Evolutionary conservation across 2,113 vertebrate species (phyloP).

Genomic region (Xenopus laevis): DNA sequence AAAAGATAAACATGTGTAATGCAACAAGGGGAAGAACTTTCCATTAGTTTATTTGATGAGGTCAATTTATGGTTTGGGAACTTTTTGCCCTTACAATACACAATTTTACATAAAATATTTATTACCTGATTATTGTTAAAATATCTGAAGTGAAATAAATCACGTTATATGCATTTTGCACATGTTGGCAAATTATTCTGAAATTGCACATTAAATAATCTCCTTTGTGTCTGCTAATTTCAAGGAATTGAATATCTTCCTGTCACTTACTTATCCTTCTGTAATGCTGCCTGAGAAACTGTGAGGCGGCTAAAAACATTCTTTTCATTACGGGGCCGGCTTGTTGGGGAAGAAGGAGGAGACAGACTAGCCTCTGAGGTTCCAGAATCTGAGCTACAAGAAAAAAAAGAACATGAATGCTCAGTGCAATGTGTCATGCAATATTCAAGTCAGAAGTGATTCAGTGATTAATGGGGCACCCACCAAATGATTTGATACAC

Average conservation of each 20-base stretch:
- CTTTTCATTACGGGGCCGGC: slow-evolving; percentile 74
- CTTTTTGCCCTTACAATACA: too few relatives aligned
- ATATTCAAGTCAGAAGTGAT: slow-evolving; percentile 55
- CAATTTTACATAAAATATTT: too few relatives aligned
- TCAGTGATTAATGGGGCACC: not conserved
- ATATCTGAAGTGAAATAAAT: too few relatives aligned
- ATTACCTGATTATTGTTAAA: too few relatives aligned
- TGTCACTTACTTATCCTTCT: slow-evolving; percentile 76
- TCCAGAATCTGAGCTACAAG: slow-evolving; percentile 83
- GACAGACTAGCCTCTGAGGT: slow-evolving; percentile 78
- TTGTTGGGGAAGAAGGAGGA: slow-evolving; percentile 82
- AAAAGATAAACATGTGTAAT: too few relatives aligned
- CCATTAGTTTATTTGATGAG: too few relatives aligned
- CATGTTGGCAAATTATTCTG: too few relatives aligned
- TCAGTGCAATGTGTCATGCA: slow-evolving; percentile 57
- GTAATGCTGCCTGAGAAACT: slow-evolving; percentile 71
- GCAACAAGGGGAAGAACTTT: too few relatives aligned
- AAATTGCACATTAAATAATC: too few relatives aligned
- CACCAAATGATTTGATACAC: not conserved
- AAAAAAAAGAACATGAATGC: slow-evolving; percentile 66
- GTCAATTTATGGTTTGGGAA: too few relatives aligned
- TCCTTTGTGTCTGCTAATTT: too few relatives aligned
- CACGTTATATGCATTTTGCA: too few relatives aligned
- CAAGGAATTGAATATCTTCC: slow-evolving; percentile 50
- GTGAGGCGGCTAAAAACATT: slow-evolving; percentile 77